A percentile compares a stretch with the other conserved stretches of the same genome.
phyloP scores from a whole-genome alignment of 1,140 invertebrate genomes.

The Drosophila pruinosa region DNA sequence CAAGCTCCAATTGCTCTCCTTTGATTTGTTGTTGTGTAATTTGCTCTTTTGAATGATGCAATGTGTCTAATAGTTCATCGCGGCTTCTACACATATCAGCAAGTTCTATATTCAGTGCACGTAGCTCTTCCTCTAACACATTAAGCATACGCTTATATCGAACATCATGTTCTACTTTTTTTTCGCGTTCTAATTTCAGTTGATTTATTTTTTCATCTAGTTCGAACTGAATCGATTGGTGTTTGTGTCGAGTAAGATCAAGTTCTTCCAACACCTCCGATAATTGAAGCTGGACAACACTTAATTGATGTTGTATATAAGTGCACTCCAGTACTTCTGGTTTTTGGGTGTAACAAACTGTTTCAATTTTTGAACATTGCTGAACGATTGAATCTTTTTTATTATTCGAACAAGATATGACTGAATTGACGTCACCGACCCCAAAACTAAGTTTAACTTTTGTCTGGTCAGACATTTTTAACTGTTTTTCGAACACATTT shows the following conservation, averaged over 20 bases:
- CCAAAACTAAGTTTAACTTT: not conserved
- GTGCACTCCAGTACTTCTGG: not conserved
- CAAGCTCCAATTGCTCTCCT: conserved; percentile 40
- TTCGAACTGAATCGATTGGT: conserved; percentile 12
- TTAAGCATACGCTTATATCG: conserved; percentile 2
- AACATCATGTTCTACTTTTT: not conserved
- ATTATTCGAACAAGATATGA: not conserved
- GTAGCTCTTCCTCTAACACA: conserved; percentile 2
- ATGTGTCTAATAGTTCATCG: conserved; percentile 10
- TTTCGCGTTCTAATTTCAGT: not conserved
- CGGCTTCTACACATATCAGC: not conserved
- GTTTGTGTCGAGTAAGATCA: not conserved
- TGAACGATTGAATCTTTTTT: not conserved
- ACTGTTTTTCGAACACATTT: not conserved
- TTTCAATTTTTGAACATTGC: too few relatives aligned
- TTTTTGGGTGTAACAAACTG: too few relatives aligned
- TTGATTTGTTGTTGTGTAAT: not conserved
- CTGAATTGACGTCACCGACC: not conserved
- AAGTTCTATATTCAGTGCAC: not conserved
- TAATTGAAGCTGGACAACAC: not conserved
- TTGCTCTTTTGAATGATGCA: not conserved
- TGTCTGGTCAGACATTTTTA: too few relatives aligned
- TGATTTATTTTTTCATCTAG: conserved; percentile 32
- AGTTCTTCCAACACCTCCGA: conserved; percentile 11
- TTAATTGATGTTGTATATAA: not conserved